Conservation (phyloP, 2,888 invertebrate species). For the Agonopterix arenella region DNA sequence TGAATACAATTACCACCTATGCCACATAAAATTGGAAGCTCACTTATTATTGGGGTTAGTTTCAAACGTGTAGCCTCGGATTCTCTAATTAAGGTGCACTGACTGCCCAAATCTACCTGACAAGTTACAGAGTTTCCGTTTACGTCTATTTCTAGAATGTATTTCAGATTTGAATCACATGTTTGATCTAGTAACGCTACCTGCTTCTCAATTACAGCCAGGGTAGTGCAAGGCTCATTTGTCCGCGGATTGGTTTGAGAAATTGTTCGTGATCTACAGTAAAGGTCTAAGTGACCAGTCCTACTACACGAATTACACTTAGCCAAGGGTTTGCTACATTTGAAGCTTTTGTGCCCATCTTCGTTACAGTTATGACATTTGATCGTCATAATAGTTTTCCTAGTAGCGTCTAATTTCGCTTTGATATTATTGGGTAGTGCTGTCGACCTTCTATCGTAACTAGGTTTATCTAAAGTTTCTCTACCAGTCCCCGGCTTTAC, state of each 20-base stretch:
- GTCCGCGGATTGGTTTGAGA: not conserved
- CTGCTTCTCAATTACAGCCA: not conserved
- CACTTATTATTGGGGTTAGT: not conserved
- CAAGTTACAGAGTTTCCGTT: not conserved
- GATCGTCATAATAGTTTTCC: not conserved
- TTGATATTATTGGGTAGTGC: too few relatives aligned
- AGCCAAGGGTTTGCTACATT: constrained; percentile 1
- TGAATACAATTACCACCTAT: not conserved
- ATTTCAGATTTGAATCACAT: not conserved
- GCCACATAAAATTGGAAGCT: not conserved
- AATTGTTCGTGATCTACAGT: not conserved
- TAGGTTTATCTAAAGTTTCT: too few relatives aligned
- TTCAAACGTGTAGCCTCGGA: not conserved
- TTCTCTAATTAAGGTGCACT: constrained; percentile 3
- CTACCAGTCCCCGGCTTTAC: too few relatives aligned
- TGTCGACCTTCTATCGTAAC: too few relatives aligned
- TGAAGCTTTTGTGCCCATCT: constrained; percentile 7
- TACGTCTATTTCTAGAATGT: not conserved
- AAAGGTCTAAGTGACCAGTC: not conserved
- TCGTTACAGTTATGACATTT: constrained; percentile 8
- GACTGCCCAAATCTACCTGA: constrained; percentile 4
- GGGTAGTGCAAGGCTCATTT: not conserved
- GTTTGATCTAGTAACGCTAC: not conserved
- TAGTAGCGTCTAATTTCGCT: too few relatives aligned
- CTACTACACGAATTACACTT: constrained; percentile 2